Evolutionary conservation across 2,113 vertebrate genomes (phyloP), one percentile per base, ranked within the genome.

Genomic region (Acinonyx jubatus): DNA sequence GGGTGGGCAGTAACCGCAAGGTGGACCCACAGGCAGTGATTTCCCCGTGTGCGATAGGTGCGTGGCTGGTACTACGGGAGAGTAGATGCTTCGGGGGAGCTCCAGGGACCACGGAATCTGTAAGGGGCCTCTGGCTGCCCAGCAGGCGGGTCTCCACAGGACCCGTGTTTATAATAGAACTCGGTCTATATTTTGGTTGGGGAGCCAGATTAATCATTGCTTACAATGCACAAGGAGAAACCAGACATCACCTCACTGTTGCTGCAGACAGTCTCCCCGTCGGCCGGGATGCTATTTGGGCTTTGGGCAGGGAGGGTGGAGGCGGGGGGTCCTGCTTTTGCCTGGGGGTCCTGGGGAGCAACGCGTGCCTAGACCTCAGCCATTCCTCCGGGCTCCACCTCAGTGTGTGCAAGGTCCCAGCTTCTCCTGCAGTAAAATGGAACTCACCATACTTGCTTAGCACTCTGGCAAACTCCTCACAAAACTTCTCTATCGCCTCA

Each of bases 191-290:
- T 97, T 98, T 98, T 96, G 97, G 92, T 98, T 98, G 96, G 83
- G 38, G 48, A 98, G 97, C 97, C 97, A 98, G 97, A 98, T 98
- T 98, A 98, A 98, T 98, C 97, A 98, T 71, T 98, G 98, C 97
- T 98, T 98, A 98, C 97, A 97, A 87, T 79, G 95, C 86, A 19
- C 80, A 25, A 27, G 95, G 85, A 92, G 79, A 97, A 97, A 89
- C 97, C 98, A 98, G 98, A 98, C 98, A 98, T 98, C 97, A 98
- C 97, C 98, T 98, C 98, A 98, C 97, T 96, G 93, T 71, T 90
- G 88, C 97, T 96, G 57, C 84, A 98, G 96, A 97, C 98, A 84
- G 97, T 82, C 97, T 95, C 96, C 88, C 73, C 1, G 31, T 91
- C 79, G 74, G 86, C 89, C 50, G 69, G 79, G 92, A 83, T 96